Base-by-base conservation (phyloP, 2,113 vertebrate genomes). In the Chitala chitala region DNA sequence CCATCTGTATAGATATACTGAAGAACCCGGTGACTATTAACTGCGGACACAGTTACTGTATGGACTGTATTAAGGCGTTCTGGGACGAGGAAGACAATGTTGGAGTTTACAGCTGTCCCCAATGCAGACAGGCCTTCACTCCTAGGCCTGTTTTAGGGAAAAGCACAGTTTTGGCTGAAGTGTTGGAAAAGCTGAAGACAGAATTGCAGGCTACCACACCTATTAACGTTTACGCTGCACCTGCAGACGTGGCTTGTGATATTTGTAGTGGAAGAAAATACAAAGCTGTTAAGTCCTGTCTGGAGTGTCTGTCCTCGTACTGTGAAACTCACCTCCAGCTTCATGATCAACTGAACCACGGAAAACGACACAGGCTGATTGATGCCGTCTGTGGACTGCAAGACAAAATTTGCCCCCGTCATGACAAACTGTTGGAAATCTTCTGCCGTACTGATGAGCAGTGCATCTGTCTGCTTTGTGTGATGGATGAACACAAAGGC, bases 261-360 rank as follows among this genome's bases (percentile, higher is more conserved):
- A n/a, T n/a, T n/a, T 70, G 42, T 38, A 48, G 36, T 53, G 24
- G 3, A 40, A 51, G n/a, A 51, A 51, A 53, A 13, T 20, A 1
- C 31, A 65, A n/a, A n/a, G n/a, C n/a, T n/a, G n/a, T n/a, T n/a
- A n/a, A n/a, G n/a, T n/a, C n/a, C n/a, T n/a, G n/a, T 40, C 61
- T 65, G 36, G 4, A 36, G 61, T 65, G 15, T 36, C 36, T 40
- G 13, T 65, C 61, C 40, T n/a, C n/a, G n/a, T 71, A 71, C n/a
- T 71, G 69, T 42, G 40, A 59, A 69, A 56, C 64, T 56, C 33
- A 71, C 69, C 69, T 71, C 9, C 24, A 56, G 7, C 36, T 6
- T 71, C 69, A 71, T 10, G 1, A 71, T 42, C n/a, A 71, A 6
- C 10, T 24, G 22, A 4, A 36, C 20, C 22, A n/a, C 1, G 1